Percentiles rank a stretch among this genome's conserved stretches.
These are phyloP conservation scores for Chironomus riparius DNA, from an alignment of 2,888 invertebrate genomes.

Conservation along the genomic window DNA sequence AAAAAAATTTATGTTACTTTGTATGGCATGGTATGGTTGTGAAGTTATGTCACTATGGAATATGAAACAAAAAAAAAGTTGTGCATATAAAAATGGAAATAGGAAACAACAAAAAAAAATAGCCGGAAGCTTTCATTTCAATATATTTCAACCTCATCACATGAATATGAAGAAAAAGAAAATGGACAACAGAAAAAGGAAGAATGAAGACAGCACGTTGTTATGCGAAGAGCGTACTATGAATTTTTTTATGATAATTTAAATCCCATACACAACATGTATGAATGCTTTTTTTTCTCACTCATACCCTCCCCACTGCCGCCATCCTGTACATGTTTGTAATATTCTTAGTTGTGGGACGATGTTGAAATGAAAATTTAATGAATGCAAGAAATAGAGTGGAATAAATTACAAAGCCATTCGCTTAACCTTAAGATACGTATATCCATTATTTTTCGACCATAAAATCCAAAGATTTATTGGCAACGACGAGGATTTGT, in stretches of 20 bases:
- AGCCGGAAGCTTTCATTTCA: slow-evolving; percentile 4
- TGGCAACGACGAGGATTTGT: slow-evolving; percentile 26
- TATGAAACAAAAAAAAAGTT: no score
- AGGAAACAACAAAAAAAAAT: neutral
- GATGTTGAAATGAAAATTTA: slow-evolving; percentile 18
- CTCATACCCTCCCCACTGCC: no score
- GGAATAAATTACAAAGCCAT: slow-evolving; percentile 23
- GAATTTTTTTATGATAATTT: slow-evolving; percentile 2
- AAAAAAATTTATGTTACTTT: neutral
- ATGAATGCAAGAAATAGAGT: slow-evolving; percentile 25
- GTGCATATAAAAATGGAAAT: neutral
- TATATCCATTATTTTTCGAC: slow-evolving; percentile 26
- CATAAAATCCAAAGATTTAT: slow-evolving; percentile 27
- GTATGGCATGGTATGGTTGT: neutral
- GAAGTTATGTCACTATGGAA: neutral
- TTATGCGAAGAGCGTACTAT: neutral
- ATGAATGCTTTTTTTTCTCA: neutral
- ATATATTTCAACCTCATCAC: neutral
- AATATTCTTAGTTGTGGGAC: neutral
- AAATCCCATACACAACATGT: neutral
- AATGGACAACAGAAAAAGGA: neutral
- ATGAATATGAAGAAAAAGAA: neutral
- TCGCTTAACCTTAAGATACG: slow-evolving; percentile 24
- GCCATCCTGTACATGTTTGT: no score
- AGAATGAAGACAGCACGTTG: neutral